phyloP scores from a whole-genome alignment of 1,140 invertebrate genomes.

The Antheraea pernyi region DNA sequence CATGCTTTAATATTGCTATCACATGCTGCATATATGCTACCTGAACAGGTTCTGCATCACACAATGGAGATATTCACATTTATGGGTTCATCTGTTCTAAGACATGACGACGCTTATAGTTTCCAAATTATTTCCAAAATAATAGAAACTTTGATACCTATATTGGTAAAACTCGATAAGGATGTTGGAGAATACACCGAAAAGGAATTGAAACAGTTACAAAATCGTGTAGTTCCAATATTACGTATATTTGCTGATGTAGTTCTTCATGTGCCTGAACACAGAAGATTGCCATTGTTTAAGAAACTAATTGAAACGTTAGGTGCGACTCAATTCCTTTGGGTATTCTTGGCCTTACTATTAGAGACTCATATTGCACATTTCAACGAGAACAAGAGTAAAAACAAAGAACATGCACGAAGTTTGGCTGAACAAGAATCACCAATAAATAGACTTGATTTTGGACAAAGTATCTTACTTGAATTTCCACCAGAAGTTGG shows the following conservation, averaged over 20 bases:
- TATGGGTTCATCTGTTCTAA: conserved; percentile 93
- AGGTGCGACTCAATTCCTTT: conserved; percentile 85
- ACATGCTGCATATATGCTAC: conserved; percentile 86
- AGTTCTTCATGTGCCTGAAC: conserved; percentile 93
- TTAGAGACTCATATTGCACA: conserved; percentile 84
- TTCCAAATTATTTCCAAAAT: conserved; percentile 95
- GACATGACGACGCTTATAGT: conserved; percentile 96
- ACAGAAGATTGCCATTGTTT: conserved; percentile 90
- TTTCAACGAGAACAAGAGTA: conserved; percentile 68
- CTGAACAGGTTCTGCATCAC: conserved; percentile 92
- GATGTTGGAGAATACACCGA: conserved; percentile 74
- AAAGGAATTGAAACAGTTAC: conserved; percentile 64
- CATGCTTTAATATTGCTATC: conserved; percentile 92
- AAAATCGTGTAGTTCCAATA: conserved; percentile 82
- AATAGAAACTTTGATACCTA: conserved; percentile 93
- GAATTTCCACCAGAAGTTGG: conserved; percentile 83
- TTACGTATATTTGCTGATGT: conserved; percentile 95
- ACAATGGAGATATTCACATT: conserved; percentile 98
- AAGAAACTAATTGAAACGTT: conserved; percentile 88
- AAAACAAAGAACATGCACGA: conserved; percentile 43
- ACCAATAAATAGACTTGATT: conserved; percentile 82
- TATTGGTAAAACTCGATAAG: conserved; percentile 82
- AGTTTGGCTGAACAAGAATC: conserved; percentile 66
- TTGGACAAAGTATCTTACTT: conserved; percentile 83
- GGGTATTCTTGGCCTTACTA: conserved; percentile 86